Evolutionary conservation across 2,113 vertebrate genomes (phyloP).

Genomic region (Dasyornis broadbenti): DNA sequence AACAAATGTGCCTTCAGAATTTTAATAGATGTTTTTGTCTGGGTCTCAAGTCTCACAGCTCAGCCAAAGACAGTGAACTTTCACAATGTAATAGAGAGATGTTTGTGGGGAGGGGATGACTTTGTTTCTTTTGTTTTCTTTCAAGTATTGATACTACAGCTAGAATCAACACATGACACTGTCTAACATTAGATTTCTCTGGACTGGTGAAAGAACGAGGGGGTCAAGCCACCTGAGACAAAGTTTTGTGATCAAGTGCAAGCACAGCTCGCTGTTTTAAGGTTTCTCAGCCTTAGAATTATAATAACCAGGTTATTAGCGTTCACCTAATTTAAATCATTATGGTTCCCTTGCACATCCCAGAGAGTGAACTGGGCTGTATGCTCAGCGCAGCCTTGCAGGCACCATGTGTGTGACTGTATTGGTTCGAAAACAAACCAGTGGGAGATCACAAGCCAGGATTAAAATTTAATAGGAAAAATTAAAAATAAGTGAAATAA

Average conservation of each 20-base stretch:
- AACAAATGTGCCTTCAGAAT: not conserved
- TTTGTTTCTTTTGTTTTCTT: not conserved
- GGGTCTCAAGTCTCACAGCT: not conserved
- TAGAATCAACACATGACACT: not conserved
- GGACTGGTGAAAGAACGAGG: not conserved
- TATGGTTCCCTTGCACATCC: not conserved
- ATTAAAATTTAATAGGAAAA: too few relatives aligned
- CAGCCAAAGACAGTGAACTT: not conserved
- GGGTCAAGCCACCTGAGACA: not conserved
- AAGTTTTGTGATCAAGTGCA: not conserved
- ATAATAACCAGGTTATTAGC: not conserved
- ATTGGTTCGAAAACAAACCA: too few relatives aligned
- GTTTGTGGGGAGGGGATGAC: too few relatives aligned
- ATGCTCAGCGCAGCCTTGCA: accelerated
- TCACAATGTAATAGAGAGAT: not conserved
- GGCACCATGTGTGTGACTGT: not conserved
- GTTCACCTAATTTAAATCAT: not conserved
- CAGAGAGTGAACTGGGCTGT: not conserved
- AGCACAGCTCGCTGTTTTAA: not conserved
- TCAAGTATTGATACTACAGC: not conserved
- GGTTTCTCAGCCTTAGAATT: not conserved
- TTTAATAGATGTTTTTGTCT: not conserved
- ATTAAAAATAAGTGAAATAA: too few relatives aligned
- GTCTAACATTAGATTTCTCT: not conserved
- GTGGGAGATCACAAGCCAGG: too few relatives aligned